phyloP scores from a whole-genome alignment of 2,797 vertebrate genomes.

The Betta splendens region DNA sequence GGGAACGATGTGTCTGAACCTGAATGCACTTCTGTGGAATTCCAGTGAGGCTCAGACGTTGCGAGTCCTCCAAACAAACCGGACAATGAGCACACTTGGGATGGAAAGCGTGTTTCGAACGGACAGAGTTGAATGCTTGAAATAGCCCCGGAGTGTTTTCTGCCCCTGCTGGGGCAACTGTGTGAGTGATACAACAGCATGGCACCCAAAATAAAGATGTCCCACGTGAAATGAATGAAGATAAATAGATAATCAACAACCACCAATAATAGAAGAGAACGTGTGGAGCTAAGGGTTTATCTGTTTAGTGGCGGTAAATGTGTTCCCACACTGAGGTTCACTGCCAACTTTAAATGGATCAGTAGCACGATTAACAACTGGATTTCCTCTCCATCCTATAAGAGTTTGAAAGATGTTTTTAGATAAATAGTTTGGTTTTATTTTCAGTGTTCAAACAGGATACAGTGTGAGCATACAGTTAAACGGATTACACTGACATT shows the following conservation, averaged over 20 bases:
- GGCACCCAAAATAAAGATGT: conserved; percentile 48
- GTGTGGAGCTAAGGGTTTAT: conserved; percentile 15
- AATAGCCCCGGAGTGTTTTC: conserved; percentile 63
- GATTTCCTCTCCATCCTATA: conserved; percentile 58
- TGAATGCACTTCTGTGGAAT: conserved; percentile 64
- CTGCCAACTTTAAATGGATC: conserved; percentile 72
- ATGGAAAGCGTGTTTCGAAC: conserved; percentile 54
- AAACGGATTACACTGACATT: conserved; percentile 65
- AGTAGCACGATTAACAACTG: conserved; percentile 80
- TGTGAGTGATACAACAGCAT: conserved; percentile 45
- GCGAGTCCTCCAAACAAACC: conserved; percentile 57
- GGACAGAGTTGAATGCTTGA: conserved; percentile 56
- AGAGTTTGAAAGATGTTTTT: conserved; percentile 75
- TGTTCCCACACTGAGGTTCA: conserved; percentile 13
- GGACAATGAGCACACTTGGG: conserved; percentile 53
- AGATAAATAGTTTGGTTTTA: conserved; percentile 87
- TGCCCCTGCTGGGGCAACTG: conserved; percentile 38
- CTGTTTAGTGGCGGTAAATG: conserved; percentile 38
- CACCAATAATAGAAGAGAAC: conserved; percentile 31
- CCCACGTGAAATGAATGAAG: conserved; percentile 54
- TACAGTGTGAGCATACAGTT: conserved; percentile 90
- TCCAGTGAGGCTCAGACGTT: conserved; percentile 63
- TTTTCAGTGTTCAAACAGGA: conserved; percentile 87
- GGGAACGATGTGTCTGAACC: conserved; percentile 73
- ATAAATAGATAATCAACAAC: conserved; percentile 36